Evolutionary conservation across 1,140 invertebrate species (phyloP).

Genomic region (Drosophila sproati): DNA sequence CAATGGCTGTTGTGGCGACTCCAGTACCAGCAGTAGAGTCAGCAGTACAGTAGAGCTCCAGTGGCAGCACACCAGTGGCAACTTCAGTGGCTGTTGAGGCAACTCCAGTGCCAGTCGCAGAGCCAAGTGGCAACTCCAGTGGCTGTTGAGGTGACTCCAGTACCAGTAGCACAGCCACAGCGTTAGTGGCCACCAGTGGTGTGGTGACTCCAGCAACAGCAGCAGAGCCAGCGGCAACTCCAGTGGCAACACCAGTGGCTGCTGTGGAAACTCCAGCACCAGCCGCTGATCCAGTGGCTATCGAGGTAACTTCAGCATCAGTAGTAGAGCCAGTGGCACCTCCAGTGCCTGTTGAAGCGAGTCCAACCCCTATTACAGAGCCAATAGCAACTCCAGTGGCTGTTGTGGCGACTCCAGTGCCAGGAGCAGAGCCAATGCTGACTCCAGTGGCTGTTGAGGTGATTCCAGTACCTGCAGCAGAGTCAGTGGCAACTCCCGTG

Average conservation of each 20-base stretch:
- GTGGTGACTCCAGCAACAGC: no score
- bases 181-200: background rate
- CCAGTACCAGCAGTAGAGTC: background rate
- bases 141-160: background rate
- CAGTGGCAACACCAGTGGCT: no score
- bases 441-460: background rate
- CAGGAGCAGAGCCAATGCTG: background rate
- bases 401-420: no score
- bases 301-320: no score
- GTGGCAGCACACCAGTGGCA: no score
- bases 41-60: no score
- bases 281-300: no score
- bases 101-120: background rate
- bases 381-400: background rate
- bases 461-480: background rate
- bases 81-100: background rate
- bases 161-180: background rate
- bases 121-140: background rate
- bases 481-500: background rate
- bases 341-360: background rate
- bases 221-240: no score
- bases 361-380: background rate
- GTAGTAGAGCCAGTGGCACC: no score
- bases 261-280: no score
- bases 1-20: background rate